Evolutionary conservation across 2,113 vertebrate species (phyloP).

Genomic region (Bettongia penicillata): DNA sequence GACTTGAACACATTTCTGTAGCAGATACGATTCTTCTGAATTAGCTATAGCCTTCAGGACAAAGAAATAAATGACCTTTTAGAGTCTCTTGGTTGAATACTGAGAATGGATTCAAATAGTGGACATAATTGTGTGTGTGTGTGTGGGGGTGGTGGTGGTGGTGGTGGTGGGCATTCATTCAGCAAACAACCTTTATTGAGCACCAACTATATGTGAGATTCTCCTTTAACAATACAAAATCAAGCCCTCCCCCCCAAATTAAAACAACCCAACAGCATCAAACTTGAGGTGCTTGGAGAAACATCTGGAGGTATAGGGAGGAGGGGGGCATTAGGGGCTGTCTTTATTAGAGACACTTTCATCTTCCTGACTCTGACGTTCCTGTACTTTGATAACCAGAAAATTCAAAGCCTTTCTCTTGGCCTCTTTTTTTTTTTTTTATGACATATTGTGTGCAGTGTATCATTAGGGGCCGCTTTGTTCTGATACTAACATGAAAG

Average conservation of each 20-base stretch:
- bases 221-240: background rate
- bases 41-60: background rate
- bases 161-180: background rate
- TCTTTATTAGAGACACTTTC: background rate
- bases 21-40: background rate
- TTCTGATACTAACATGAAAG: background rate
- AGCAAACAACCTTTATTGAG: background rate
- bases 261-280: background rate
- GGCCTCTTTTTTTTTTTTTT: background rate
- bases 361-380: background rate
- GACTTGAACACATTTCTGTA: background rate
- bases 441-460: background rate
- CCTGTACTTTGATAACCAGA: slow-evolving; percentile 20
- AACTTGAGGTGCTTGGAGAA: background rate
- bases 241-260: background rate
- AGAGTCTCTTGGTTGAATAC: background rate
- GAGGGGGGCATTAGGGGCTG: background rate
- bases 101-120: background rate
- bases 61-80: background rate
- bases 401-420: slow-evolving; percentile 12
- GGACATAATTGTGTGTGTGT: background rate
- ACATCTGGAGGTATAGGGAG: background rate
- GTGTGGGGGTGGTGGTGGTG: background rate
- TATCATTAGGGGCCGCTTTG: background rate
- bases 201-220: background rate